A percentile compares a stretch with the other conserved stretches of the same genome.
phyloP scores from a whole-genome alignment of 2,888 invertebrate species.

The Ferdinandea cuprea region DNA sequence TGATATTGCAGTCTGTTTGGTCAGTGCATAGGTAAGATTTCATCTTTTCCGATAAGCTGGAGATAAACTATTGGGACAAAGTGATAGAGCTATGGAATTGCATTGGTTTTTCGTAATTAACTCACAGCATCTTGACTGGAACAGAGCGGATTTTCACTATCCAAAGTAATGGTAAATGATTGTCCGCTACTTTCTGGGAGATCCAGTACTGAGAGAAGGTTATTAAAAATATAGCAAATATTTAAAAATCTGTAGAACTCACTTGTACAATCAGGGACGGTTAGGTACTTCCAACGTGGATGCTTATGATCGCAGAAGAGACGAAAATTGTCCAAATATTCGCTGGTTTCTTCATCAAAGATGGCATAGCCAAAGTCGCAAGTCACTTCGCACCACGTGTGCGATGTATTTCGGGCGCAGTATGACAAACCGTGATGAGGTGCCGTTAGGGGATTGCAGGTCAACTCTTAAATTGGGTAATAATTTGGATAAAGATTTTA shows the following conservation, averaged over 20 bases:
- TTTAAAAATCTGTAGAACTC: background rate
- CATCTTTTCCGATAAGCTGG: constrained; percentile 66
- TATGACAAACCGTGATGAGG: constrained; percentile 83
- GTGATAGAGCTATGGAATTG: background rate
- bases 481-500: background rate
- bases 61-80: constrained; percentile 34
- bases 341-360: constrained; percentile 70
- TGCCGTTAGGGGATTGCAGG: constrained; percentile 83
- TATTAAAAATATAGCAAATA: background rate
- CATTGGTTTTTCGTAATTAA: background rate
- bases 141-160: constrained; percentile 82
- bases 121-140: constrained; percentile 78
- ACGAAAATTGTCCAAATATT: constrained; percentile 80
- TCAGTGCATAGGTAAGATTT: constrained; percentile 75
- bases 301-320: constrained; percentile 81
- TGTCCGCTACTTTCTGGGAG: constrained; percentile 84
- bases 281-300: constrained; percentile 81
- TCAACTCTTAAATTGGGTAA: constrained; percentile 61
- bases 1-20: constrained; percentile 75
- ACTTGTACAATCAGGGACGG: constrained; percentile 85
- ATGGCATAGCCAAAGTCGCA: constrained; percentile 87
- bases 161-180: constrained; percentile 83
- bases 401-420: constrained; percentile 83
- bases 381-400: constrained; percentile 84
- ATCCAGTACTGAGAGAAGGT: constrained; percentile 81